Percentiles rank a stretch among this genome's conserved stretches.
These are phyloP conservation scores for Synanthedon myopaeformis DNA, from an alignment of 2,888 invertebrate genomes.

Conservation along the genomic window DNA sequence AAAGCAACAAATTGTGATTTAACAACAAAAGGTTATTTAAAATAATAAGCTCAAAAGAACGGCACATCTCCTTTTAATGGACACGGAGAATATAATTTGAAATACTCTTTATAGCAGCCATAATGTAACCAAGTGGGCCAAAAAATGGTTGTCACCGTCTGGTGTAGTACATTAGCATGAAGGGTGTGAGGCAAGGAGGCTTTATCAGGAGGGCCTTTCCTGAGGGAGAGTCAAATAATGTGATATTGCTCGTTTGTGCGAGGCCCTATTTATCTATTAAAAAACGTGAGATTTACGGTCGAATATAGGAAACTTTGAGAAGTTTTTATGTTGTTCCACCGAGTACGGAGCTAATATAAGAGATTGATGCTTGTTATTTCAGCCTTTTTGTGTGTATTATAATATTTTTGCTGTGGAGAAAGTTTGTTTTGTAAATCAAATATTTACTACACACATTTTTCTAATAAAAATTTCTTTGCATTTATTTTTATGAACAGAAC, in stretches of 20 bases:
- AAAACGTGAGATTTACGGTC: slow-evolving; percentile 63
- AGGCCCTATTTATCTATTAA: slow-evolving; percentile 71
- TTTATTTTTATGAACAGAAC: background rate
- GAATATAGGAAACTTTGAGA: slow-evolving; percentile 61
- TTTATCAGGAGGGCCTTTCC: slow-evolving; percentile 70
- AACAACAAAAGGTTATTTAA: slow-evolving; percentile 32
- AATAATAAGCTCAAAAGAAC: slow-evolving; percentile 34
- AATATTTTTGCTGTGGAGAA: background rate
- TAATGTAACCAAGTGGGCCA: slow-evolving; percentile 70
- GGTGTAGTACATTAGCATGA: slow-evolving; percentile 68
- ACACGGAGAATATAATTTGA: slow-evolving; percentile 67
- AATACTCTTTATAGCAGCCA: slow-evolving; percentile 65
- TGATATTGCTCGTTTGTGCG: slow-evolving; percentile 70
- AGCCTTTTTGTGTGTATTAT: slow-evolving; percentile 12
- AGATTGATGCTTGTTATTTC: slow-evolving; percentile 60
- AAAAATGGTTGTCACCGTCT: slow-evolving; percentile 71
- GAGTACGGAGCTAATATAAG: slow-evolving; percentile 53
- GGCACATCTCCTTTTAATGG: slow-evolving; percentile 63
- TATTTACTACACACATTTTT: background rate
- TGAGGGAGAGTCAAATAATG: slow-evolving; percentile 69
- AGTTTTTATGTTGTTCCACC: slow-evolving; percentile 63
- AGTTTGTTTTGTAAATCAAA: background rate
- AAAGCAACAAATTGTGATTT: slow-evolving; percentile 1
- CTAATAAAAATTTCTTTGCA: background rate
- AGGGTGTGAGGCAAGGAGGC: slow-evolving; percentile 66